A percentile compares a stretch with the other conserved stretches of the same genome.
Evolutionary conservation across 1,140 invertebrate species (phyloP).

Genomic region (Drosophila simulans): DNA sequence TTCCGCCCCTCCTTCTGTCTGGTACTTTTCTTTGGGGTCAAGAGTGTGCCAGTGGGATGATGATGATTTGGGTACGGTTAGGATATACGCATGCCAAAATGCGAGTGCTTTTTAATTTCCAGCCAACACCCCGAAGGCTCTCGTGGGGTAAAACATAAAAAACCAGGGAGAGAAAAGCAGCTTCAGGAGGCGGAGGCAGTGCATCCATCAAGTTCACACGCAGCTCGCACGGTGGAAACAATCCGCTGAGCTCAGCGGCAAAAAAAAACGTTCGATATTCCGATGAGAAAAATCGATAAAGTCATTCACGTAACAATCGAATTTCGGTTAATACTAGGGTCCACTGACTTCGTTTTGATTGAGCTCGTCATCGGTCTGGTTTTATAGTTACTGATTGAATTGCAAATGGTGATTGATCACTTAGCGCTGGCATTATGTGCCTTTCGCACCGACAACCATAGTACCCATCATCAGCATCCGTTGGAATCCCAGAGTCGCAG

Average conservation of each 20-base stretch:
- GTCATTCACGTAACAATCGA: neutral
- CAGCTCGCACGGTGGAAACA: slow-evolving; percentile 51
- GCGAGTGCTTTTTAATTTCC: slow-evolving; percentile 68
- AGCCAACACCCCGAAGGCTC: slow-evolving; percentile 52
- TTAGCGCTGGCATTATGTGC: neutral
- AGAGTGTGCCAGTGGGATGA: neutral
- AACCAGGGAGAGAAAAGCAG: neutral
- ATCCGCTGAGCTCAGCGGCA: neutral
- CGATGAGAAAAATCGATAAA: too few species aligned
- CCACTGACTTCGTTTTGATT: too few species aligned
- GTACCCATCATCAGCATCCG: slow-evolving; percentile 37
- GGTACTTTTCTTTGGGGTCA: slow-evolving; percentile 2
- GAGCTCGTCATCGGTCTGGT: too few species aligned
- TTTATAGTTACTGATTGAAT: too few species aligned
- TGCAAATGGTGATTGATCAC: neutral
- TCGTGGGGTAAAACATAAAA: neutral
- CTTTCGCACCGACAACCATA: neutral
- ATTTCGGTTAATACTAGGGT: too few species aligned
- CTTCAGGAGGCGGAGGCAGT: slow-evolving; percentile 55
- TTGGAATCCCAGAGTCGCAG: slow-evolving; percentile 13
- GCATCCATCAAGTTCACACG: slow-evolving; percentile 81
- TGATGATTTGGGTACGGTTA: slow-evolving; percentile 2
- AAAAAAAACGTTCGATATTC: neutral
- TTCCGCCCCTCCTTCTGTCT: neutral
- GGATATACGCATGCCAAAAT: slow-evolving; percentile 10